Evolutionary conservation across 1,140 invertebrate genomes (phyloP).

Genomic region (Drosophila kikkawai): DNA sequence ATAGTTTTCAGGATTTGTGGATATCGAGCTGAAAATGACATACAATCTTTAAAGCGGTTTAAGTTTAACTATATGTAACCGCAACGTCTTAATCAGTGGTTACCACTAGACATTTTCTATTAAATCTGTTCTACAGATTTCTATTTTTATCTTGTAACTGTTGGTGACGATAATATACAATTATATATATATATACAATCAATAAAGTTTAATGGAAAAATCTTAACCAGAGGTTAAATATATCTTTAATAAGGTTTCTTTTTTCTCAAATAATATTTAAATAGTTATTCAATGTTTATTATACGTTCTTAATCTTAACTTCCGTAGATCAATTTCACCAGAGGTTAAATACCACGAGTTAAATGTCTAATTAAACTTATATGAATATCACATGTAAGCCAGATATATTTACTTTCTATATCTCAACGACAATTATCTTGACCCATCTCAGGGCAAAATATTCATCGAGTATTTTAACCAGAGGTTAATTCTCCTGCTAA

Average conservation of each 20-base stretch:
- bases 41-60: background rate
- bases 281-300: background rate
- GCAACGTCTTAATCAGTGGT: background rate
- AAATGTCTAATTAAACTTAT: background rate
- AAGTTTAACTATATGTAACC: background rate
- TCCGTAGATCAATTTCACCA: background rate
- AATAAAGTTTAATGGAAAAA: background rate
- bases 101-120: background rate
- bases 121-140: background rate
- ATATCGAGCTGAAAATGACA: background rate
- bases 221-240: background rate
- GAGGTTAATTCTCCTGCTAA: background rate
- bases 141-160: background rate
- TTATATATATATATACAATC: too few species aligned
- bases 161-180: too few species aligned
- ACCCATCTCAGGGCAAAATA: too few species aligned
- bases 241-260: background rate
- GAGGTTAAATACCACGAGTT: background rate
- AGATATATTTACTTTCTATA: background rate
- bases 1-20: background rate
- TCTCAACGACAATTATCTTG: too few species aligned
- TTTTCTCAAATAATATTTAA: background rate
- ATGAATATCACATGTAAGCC: background rate
- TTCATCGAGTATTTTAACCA: background rate
- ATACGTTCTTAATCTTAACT: background rate